phyloP scores from a whole-genome alignment of 2,113 vertebrate species.

The Gila orcuttii region DNA sequence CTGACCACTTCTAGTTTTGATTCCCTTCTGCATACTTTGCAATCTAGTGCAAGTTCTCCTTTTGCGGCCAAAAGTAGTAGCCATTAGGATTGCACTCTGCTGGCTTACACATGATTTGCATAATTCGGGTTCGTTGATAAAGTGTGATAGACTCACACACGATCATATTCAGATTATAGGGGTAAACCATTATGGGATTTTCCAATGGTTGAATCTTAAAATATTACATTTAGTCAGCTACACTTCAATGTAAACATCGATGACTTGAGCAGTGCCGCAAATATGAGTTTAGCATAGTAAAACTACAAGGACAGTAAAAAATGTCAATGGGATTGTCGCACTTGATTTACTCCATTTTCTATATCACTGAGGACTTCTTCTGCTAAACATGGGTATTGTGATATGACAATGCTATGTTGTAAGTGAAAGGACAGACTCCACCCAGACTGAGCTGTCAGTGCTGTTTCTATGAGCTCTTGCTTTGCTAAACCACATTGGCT shows the following conservation, averaged over 20 bases:
- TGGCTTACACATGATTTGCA: neutral
- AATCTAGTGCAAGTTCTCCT: conserved; percentile 9
- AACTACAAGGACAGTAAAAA: neutral
- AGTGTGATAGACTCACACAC: neutral
- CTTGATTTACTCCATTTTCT: neutral
- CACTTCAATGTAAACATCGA: neutral
- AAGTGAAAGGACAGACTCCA: conserved; percentile 42
- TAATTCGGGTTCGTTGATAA: neutral
- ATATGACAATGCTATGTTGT: neutral
- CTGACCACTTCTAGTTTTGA: conserved; percentile 33
- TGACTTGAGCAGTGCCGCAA: neutral
- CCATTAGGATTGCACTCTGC: neutral
- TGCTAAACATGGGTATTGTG: neutral
- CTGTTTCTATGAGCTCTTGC: conserved; percentile 41
- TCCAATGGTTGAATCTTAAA: neutral
- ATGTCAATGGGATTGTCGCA: neutral
- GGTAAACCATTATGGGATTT: neutral
- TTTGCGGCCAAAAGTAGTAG: neutral
- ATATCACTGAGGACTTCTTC: neutral
- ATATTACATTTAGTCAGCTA: neutral
- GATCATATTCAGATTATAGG: neutral
- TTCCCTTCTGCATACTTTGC: conserved; percentile 25
- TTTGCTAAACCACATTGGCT: conserved; percentile 37
- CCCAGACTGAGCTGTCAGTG: conserved; percentile 5
- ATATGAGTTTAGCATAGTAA: neutral